Conservation (phyloP, 2,888 invertebrate species). For the Orthonevra nobilis region DNA sequence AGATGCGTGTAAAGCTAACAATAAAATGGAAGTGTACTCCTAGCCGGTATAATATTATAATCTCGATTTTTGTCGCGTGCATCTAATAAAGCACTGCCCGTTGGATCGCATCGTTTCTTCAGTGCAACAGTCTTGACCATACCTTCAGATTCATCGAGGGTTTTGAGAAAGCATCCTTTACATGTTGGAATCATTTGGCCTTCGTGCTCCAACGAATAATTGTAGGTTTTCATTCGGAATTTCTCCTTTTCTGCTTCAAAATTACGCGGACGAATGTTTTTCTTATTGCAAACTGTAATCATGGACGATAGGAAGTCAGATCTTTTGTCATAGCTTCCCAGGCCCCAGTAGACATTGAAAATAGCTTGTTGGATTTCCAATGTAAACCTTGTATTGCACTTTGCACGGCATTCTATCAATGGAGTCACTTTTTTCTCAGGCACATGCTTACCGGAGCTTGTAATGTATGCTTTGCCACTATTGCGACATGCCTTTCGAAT, state of each 20-base stretch:
- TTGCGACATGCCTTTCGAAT: constrained; percentile 54
- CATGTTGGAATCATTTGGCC: constrained; percentile 45
- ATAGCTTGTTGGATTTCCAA: constrained; percentile 58
- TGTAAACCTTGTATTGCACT: constrained; percentile 61
- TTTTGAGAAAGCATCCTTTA: constrained; percentile 53
- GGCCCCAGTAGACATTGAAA: constrained; percentile 57
- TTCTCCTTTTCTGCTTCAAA: constrained; percentile 41
- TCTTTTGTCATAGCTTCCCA: constrained; percentile 65
- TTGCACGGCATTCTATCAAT: constrained; percentile 62
- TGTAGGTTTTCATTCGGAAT: constrained; percentile 47
- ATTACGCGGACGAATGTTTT: constrained; percentile 18
- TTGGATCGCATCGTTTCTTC: constrained; percentile 25
- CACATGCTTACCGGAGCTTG: constrained; percentile 56
- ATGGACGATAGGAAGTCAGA: constrained; percentile 52
- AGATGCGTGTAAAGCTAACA: constrained; percentile 18
- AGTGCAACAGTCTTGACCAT: constrained; percentile 51
- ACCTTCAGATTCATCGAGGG: constrained; percentile 51
- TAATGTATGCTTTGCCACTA: constrained; percentile 56
- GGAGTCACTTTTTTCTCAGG: constrained; percentile 52
- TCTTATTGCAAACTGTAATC: constrained; percentile 51
- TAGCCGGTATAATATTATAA: constrained; percentile 36
- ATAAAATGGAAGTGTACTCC: constrained; percentile 50
- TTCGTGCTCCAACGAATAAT: constrained; percentile 14
- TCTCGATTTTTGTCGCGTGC: constrained; percentile 18
- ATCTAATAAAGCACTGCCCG: constrained; percentile 7